A percentile compares a stretch with the other conserved stretches of the same genome.
Conservation (phyloP, 2,797 vertebrate genomes). For the Tachyglossus aculeatus region DNA sequence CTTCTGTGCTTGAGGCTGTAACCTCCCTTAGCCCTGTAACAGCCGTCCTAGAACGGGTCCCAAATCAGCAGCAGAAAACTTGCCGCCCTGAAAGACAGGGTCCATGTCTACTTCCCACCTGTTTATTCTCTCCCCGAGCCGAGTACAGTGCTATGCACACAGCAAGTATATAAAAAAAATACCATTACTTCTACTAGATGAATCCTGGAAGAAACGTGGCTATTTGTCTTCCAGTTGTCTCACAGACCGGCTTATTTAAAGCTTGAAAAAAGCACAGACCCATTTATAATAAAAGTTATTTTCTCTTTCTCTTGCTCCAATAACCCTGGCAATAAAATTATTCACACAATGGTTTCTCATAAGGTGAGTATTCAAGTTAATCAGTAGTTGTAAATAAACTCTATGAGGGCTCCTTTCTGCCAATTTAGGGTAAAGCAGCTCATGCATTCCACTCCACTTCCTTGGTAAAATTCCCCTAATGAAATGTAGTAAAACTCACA, state of each 20-base stretch:
- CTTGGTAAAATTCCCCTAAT: slow-evolving; percentile 67
- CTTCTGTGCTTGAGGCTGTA: too few species aligned
- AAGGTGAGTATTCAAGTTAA: slow-evolving; percentile 65
- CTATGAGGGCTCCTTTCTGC: slow-evolving; percentile 57
- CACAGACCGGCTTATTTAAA: background rate
- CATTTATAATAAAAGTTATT: slow-evolving; percentile 34
- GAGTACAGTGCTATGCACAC: too few species aligned
- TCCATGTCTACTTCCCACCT: too few species aligned
- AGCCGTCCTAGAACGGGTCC: too few species aligned
- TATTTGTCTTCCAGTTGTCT: background rate
- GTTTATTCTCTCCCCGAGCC: too few species aligned
- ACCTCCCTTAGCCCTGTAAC: too few species aligned
- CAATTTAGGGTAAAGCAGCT: slow-evolving; percentile 66
- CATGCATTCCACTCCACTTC: slow-evolving; percentile 61
- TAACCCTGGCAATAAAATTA: slow-evolving; percentile 60
- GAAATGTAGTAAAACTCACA: slow-evolving; percentile 72
- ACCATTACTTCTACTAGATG: too few species aligned
- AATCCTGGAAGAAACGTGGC: slow-evolving; percentile 11
- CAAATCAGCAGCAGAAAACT: too few species aligned
- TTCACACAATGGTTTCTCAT: slow-evolving; percentile 57
- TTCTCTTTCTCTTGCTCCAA: slow-evolving; percentile 51
- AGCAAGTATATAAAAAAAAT: too few species aligned
- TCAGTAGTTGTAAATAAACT: slow-evolving; percentile 63
- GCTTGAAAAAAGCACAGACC: slow-evolving; percentile 10
- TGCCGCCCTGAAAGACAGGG: too few species aligned